These are phyloP conservation scores for Montipora sp. DNA, from an alignment of 64 coral and sea anemone genomes.

Conservation along the genomic window DNA sequence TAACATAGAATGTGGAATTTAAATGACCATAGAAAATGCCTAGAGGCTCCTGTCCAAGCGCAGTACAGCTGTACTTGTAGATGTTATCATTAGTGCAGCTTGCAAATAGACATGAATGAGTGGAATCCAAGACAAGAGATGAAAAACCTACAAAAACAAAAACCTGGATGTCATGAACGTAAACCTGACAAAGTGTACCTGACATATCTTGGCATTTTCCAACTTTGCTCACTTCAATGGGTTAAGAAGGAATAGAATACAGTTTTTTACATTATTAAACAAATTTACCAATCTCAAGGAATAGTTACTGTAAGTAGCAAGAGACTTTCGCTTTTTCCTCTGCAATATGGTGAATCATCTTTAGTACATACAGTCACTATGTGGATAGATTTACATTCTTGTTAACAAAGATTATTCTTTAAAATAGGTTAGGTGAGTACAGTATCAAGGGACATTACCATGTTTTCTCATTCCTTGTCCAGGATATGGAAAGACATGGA, in stretches of 20 bases:
- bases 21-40: slow-evolving; percentile 79
- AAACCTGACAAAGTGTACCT: not conserved
- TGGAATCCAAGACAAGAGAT: slow-evolving; percentile 89
- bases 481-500: slow-evolving; percentile 90
- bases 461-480: slow-evolving; percentile 87
- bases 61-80: slow-evolving; percentile 94
- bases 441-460: slow-evolving; percentile 45
- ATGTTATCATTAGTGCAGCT: slow-evolving; percentile 92
- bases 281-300: too few species aligned
- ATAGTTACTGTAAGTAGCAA: too few species aligned
- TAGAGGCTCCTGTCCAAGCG: slow-evolving; percentile 70
- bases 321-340: too few species aligned
- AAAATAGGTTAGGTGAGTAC: too few species aligned
- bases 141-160: slow-evolving; percentile 79
- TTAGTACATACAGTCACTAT: too few species aligned
- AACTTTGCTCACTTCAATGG: not conserved
- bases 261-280: too few species aligned
- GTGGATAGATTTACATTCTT: too few species aligned
- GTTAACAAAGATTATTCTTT: too few species aligned
- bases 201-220: too few species aligned
- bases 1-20: slow-evolving; percentile 98
- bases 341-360: too few species aligned
- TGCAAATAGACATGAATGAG: slow-evolving; percentile 85
- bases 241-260: not conserved
- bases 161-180: too few species aligned